Percentiles rank a stretch among this genome's conserved stretches.
phyloP scores from a whole-genome alignment of 2,888 invertebrate genomes.

The Falcaria lacertinaria region DNA sequence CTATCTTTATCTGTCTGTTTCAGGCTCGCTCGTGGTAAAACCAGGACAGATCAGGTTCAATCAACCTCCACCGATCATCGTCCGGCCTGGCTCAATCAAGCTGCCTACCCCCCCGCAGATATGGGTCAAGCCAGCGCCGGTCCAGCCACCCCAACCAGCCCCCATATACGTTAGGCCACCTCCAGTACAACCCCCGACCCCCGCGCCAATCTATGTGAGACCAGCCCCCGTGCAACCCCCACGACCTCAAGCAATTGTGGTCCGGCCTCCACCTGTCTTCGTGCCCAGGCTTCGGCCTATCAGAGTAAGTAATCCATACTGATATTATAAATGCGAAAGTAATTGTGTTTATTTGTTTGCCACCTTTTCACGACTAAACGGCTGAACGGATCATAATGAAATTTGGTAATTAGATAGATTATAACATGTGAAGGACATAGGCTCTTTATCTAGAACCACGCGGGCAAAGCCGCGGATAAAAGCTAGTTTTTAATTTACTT shows the following conservation, averaged over 20 bases:
- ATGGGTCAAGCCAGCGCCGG: conserved; percentile 46
- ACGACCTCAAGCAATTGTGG: conserved; percentile 37
- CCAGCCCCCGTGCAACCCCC: conserved; percentile 47
- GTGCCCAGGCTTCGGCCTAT: conserved; percentile 43
- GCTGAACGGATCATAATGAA: too few species aligned
- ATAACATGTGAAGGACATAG: too few species aligned
- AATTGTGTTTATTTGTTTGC: too few species aligned
- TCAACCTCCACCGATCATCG: conserved; percentile 39
- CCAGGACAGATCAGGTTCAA: conserved; percentile 57
- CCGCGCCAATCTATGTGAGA: conserved; percentile 40
- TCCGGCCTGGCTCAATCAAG: conserved; percentile 44
- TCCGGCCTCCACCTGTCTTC: conserved; percentile 44
- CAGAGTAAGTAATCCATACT: conserved; percentile 36
- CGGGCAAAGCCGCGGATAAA: too few species aligned
- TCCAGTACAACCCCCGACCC: conserved; percentile 42
- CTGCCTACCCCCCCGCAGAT: conserved; percentile 40
- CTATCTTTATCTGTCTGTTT: conserved; percentile 2
- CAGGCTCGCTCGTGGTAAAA: conserved; percentile 49
- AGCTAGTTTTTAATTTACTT: too few species aligned
- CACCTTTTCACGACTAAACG: too few species aligned
- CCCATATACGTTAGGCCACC: conserved; percentile 47
- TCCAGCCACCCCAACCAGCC: conserved; percentile 42
- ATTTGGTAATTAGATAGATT: too few species aligned
- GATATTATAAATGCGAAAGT: too few species aligned
- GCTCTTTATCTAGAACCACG: too few species aligned